A percentile compares a stretch with the other conserved stretches of the same genome.
Evolutionary conservation across 2,113 vertebrate genomes (phyloP).

Genomic region (Thermophis baileyi): DNA sequence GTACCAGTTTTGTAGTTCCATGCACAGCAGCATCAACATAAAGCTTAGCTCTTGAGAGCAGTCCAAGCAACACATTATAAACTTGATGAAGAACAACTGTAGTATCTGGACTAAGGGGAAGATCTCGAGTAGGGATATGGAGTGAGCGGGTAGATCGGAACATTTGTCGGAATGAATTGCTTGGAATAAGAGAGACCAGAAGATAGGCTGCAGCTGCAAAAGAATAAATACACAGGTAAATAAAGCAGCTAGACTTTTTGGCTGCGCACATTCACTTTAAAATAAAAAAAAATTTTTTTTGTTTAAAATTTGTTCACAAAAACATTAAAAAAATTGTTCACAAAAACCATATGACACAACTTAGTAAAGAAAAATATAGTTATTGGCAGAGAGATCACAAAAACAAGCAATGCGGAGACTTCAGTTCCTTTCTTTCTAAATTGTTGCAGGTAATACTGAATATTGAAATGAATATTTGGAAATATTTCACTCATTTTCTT

Average conservation of each 20-base stretch:
- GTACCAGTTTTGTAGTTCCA: slow-evolving; percentile 97
- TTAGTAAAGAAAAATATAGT: not conserved
- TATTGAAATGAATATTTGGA: not conserved
- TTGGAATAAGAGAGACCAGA: slow-evolving; percentile 98
- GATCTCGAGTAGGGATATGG: slow-evolving; percentile 93
- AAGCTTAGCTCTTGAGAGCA: slow-evolving; percentile 94
- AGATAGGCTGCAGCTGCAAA: slow-evolving; percentile 95
- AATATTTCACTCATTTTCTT: not conserved
- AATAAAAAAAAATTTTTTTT: slow-evolving; percentile 21
- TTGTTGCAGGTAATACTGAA: not conserved
- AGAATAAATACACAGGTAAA: slow-evolving; percentile 47
- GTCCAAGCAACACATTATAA: slow-evolving; percentile 93
- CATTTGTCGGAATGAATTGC: slow-evolving; percentile 99
- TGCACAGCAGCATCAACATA: slow-evolving; percentile 97
- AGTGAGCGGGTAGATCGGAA: slow-evolving; percentile 96
- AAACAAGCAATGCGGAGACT: not conserved
- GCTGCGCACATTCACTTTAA: not conserved
- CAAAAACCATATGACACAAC: not conserved
- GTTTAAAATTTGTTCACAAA: not conserved
- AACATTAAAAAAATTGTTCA: not conserved
- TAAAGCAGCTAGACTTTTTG: slow-evolving; percentile 45
- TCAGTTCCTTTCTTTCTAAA: not conserved
- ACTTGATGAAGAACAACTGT: slow-evolving; percentile 97
- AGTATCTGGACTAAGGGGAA: slow-evolving; percentile 95
- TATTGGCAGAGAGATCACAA: not conserved